Evolutionary conservation across 2,888 invertebrate species (phyloP).

Genomic region (Vanessa cardui): DNA sequence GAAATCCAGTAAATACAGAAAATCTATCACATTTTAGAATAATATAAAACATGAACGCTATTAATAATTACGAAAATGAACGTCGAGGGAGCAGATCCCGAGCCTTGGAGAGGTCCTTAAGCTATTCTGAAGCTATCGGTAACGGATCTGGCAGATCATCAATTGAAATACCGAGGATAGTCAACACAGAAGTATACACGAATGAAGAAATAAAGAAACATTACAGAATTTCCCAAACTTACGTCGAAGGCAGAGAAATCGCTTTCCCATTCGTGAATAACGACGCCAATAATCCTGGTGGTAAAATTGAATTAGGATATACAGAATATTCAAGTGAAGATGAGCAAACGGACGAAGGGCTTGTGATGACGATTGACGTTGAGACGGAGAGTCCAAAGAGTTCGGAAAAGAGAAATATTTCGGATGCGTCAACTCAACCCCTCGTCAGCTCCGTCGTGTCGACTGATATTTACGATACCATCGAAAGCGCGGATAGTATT

Average conservation of each 20-base stretch:
- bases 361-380: constrained; percentile 72
- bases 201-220: constrained; percentile 76
- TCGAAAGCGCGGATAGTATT: constrained; percentile 57
- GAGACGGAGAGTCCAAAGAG: constrained; percentile 57
- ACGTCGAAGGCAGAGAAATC: constrained; percentile 76
- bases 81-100: constrained; percentile 60
- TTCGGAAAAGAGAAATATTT: constrained; percentile 56
- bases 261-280: constrained; percentile 57
- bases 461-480: constrained; percentile 64
- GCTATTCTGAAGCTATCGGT: constrained; percentile 76
- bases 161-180: constrained; percentile 71
- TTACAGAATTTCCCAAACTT: constrained; percentile 72
- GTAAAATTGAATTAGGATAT: constrained; percentile 50
- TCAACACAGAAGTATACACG: constrained; percentile 68
- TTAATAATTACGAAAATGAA: constrained; percentile 38
- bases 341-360: constrained; percentile 57
- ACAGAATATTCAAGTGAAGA: constrained; percentile 69
- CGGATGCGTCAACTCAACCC: constrained; percentile 60
- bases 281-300: constrained; percentile 47
- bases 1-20: background rate
- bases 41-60: constrained; percentile 8
- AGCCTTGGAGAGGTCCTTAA: constrained; percentile 68
- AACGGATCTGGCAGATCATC: constrained; percentile 64
- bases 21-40: background rate
- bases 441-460: constrained; percentile 53